Base-by-base conservation (phyloP, 2,797 vertebrate genomes). In the Alectoris magna region DNA sequence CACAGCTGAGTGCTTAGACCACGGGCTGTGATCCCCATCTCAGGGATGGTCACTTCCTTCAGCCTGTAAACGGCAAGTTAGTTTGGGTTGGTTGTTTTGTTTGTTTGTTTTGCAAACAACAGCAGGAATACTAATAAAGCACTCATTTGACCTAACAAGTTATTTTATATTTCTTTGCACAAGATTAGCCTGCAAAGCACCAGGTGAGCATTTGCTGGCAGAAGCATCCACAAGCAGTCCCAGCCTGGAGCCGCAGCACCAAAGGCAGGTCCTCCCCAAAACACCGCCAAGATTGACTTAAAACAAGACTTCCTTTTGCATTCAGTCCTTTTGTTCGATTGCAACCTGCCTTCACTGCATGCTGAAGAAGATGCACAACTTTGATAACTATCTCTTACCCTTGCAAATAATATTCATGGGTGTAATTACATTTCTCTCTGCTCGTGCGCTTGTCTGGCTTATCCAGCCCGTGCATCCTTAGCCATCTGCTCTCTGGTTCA, bases 401-500 rank as follows among this genome's bases (percentile, higher is more conserved):
- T 68, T 36, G 19, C 76, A 91, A 87, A 69, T 87, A 93, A 85
- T 91, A 86, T 67, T 94, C 22, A 23, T 39, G 76, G 81, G 56
- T 91, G 53, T 78, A 91, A 92, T 83, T 92, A 66, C 69, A 68
- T 62, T 81, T 90, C 78, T 64, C 51, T 71, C 71, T 49, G 5
- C 91, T 9, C 41, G n/a, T 79, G 69, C 68, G 94, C 87, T 83
- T 9, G 8, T 60, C 80, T 81, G 91, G 36, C 27, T 93, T 87
- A 91, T 59, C 51, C 87, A 90, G 60, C 49, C 73, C 80, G 39
- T 85, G 80, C 76, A 68, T 90, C 69, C 78, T 81, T 83, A 94
- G 87, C 89, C 85, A 86, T 91, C 79, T 96, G 62, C 84, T 85
- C 76, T 27, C 67, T 10, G 36, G 48, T 89, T 95, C 94, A 39